Conservation (phyloP, 1,140 invertebrate species). For the Drosophila simulans region DNA sequence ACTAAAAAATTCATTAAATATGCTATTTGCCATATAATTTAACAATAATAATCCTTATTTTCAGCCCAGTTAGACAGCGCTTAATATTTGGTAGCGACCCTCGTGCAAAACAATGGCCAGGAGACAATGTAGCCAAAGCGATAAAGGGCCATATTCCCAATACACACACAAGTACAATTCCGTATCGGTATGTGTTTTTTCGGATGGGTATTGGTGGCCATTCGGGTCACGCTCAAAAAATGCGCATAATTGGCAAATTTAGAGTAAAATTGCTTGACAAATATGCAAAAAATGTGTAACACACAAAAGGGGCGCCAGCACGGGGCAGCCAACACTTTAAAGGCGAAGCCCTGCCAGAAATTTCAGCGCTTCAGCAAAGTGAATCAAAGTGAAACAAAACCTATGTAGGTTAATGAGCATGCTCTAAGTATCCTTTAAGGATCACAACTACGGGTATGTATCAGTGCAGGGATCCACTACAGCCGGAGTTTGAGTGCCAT, state of each 20-base stretch:
- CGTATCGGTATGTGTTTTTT: constrained; percentile 20
- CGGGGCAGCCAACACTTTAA: background rate
- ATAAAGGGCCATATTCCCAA: constrained; percentile 51
- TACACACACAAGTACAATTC: constrained; percentile 13
- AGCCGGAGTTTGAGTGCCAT: no score
- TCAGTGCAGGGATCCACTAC: no score
- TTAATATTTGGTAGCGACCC: constrained; percentile 23
- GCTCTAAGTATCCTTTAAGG: background rate
- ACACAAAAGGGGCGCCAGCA: background rate
- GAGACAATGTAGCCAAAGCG: constrained; percentile 62
- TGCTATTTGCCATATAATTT: no score
- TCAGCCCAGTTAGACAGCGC: background rate
- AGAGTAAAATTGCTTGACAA: constrained; percentile 74
- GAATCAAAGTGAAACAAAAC: background rate
- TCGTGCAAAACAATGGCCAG: constrained; percentile 53
- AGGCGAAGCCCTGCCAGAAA: background rate
- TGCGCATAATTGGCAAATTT: constrained; percentile 78
- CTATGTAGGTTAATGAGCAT: background rate
- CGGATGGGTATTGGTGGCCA: constrained; percentile 48
- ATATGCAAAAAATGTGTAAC: constrained; percentile 61
- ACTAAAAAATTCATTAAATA: no score
- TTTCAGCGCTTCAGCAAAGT: background rate
- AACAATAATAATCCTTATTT: no score
- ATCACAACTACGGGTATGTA: no score
- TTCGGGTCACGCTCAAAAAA: constrained; percentile 72